Base-by-base conservation (phyloP, 2,113 vertebrate species). In the Melospiza georgiana region DNA sequence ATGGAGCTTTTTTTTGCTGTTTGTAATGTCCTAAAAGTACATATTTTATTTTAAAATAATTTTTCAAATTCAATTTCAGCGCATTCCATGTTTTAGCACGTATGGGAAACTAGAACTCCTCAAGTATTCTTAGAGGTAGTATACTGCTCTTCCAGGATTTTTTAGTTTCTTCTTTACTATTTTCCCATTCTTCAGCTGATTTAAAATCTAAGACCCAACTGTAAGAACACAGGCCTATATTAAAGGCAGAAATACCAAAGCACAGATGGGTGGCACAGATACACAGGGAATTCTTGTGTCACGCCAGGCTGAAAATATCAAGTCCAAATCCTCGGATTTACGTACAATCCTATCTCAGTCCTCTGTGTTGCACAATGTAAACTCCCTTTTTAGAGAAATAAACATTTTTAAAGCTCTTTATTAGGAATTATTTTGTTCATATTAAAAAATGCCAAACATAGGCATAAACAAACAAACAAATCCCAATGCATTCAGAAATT, bases 191-290 rank as follows among this genome's bases (percentile, higher is more conserved):
- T 84, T 48, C 43, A 77, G 8, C 21, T 52, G 59, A 80, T 62
- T 71, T 43, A 55, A 76, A 77, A 63, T 69, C 72, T 5, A 3
- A 91, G 52, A 74, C 54, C n/a, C 33, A 87, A 21, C 44, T 43
- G 39, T 77, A 95, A 87, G 78, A 87, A 80, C 31, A 71, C 27
- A 74, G 82, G 35, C 33, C 35, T 52, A 18, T 66, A 71, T 59
- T 77, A 85, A 67, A 85, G 46, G 77, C 82, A 93, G 72, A 83
- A 93, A 80, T 48, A 71, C 82, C 25, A 52, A 74, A 91, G 84
- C 84, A 93, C 93, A 93, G 90, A 86, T 67, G 92, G 75, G 78
- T 93, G 87, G 57, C 95, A 93, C 75, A 63, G 84, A 95, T 52
- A 89, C 25, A 76, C n/a, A 74, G 51, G 67, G 79, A 95, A 80